phyloP scores from a whole-genome alignment of 2,888 invertebrate species.

The Leptura quadrifasciata region DNA sequence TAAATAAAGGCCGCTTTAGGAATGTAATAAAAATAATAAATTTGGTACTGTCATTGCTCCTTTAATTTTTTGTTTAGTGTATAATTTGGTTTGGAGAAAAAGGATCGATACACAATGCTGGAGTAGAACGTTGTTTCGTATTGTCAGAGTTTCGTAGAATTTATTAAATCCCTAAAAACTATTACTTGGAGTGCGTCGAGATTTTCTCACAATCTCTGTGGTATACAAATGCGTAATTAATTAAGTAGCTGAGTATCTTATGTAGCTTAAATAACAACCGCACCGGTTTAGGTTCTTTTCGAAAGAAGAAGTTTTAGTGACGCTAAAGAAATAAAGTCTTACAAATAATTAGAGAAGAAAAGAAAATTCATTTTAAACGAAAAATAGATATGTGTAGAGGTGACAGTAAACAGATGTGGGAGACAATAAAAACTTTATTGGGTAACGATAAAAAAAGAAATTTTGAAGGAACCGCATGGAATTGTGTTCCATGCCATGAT shows the following conservation, averaged over 20 bases:
- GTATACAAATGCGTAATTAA: not conserved
- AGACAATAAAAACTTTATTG: too few species aligned
- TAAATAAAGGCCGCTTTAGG: constrained; percentile 11
- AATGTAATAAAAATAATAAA: constrained; percentile 14
- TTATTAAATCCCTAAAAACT: constrained; percentile 3
- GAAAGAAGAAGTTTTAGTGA: too few species aligned
- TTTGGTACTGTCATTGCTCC: constrained; percentile 9
- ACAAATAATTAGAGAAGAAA: too few species aligned
- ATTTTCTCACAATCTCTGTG: not conserved
- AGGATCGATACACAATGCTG: not conserved
- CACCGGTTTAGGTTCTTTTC: too few species aligned
- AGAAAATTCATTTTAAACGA: too few species aligned
- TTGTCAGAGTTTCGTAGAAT: constrained; percentile 2
- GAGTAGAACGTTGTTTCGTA: not conserved
- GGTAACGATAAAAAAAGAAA: too few species aligned
- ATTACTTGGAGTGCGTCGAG: not conserved
- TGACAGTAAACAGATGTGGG: too few species aligned
- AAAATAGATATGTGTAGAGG: too few species aligned
- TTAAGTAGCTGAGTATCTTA: not conserved
- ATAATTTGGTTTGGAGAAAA: not conserved
- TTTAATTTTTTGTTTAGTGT: constrained; percentile 3
- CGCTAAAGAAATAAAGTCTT: too few species aligned
- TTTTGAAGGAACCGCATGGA: too few species aligned
- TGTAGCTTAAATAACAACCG: too few species aligned
- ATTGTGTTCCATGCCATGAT: too few species aligned